These are phyloP conservation scores for Macropodus opercularis DNA, from an alignment of 2,797 vertebrate genomes.

Conservation along the genomic window DNA sequence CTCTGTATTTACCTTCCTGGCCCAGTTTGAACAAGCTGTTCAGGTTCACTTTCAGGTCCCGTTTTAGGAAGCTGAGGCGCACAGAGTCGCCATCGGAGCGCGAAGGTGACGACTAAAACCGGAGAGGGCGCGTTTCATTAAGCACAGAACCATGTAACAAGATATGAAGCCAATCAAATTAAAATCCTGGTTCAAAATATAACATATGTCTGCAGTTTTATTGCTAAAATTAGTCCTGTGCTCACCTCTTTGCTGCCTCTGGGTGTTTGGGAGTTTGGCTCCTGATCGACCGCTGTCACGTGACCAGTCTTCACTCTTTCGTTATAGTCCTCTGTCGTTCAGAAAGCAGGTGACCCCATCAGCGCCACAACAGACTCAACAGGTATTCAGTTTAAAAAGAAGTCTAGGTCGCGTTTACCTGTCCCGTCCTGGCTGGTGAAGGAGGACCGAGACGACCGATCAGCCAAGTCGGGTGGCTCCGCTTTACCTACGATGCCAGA, in stretches of 20 bases:
- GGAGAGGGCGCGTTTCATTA: not conserved
- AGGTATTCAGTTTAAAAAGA: not conserved
- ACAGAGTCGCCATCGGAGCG: conserved; percentile 83
- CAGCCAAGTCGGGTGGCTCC: conserved; percentile 85
- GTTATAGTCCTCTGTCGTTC: conserved; percentile 81
- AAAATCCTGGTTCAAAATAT: not conserved
- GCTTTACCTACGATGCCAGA: conserved; percentile 64
- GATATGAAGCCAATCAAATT: not conserved
- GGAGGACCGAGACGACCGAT: conserved; percentile 85
- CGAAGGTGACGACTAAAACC: conserved; percentile 85
- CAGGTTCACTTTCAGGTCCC: conserved; percentile 85
- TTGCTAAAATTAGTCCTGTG: not conserved
- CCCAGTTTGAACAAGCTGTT: conserved; percentile 93
- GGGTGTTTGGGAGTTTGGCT: conserved; percentile 77
- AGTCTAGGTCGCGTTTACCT: conserved; percentile 74
- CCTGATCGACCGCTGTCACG: conserved; percentile 66
- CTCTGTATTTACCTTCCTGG: conserved; percentile 94
- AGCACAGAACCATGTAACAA: too few species aligned
- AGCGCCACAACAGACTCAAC: not conserved
- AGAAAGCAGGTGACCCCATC: conserved; percentile 35
- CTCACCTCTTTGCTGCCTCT: conserved; percentile 91
- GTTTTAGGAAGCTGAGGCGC: conserved; percentile 81
- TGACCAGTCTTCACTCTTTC: conserved; percentile 80
- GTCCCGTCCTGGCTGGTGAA: conserved; percentile 86
- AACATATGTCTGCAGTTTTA: too few species aligned